Evolutionary conservation across 2,113 vertebrate genomes (phyloP).

Genomic region (Ovis aries): DNA sequence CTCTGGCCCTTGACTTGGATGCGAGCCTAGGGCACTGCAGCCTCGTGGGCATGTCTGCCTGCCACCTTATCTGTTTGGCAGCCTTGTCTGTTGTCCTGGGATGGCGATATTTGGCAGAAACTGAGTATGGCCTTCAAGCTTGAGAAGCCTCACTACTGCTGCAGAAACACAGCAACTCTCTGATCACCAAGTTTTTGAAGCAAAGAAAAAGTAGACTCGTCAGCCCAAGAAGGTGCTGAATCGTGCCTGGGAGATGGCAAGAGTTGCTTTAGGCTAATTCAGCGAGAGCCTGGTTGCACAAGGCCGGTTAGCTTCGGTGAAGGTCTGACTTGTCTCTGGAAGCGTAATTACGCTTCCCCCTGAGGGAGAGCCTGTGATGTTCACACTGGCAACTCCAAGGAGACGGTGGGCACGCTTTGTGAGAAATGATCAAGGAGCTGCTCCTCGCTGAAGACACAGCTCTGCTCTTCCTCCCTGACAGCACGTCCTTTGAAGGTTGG

Average conservation of each 20-base stretch:
- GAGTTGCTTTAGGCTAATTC: background rate
- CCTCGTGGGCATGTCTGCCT: background rate
- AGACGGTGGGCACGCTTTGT: rapidly evolving
- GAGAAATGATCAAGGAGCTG: no score
- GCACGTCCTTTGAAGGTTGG: rapidly evolving
- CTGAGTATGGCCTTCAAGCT: background rate
- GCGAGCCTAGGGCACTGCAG: background rate
- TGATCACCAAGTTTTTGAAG: background rate
- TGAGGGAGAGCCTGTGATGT: rapidly evolving
- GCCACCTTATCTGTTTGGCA: background rate
- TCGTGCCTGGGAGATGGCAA: background rate
- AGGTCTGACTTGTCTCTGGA: background rate
- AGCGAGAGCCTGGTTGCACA: background rate
- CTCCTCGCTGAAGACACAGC: rapidly evolving
- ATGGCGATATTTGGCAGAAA: background rate
- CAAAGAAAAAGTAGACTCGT: background rate
- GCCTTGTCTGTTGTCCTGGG: background rate
- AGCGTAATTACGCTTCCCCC: background rate
- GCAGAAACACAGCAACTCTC: background rate
- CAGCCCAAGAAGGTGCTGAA: background rate
- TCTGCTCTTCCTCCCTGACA: background rate
- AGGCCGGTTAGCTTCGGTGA: background rate
- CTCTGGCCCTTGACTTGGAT: rapidly evolving
- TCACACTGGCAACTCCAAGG: rapidly evolving
- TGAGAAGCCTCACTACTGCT: background rate